These are phyloP conservation scores for Vespertilio murinus DNA, from an alignment of 2,797 vertebrate genomes.

Conservation along the genomic window DNA sequence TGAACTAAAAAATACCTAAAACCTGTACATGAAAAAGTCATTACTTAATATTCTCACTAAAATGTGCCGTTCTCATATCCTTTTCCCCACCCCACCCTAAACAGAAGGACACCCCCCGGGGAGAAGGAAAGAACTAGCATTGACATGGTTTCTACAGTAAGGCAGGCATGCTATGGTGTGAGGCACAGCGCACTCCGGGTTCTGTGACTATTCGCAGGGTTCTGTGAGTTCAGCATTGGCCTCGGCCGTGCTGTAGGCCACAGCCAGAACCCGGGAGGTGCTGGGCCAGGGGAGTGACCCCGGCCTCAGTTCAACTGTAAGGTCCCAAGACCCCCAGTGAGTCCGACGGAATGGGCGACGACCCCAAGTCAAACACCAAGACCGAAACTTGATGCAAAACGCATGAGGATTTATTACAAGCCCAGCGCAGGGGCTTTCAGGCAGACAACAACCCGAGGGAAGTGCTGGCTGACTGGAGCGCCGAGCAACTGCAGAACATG, in stretches of 20 bases:
- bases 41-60: constrained; percentile 43
- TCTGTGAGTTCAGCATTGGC: not conserved
- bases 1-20: constrained; percentile 38
- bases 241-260: not conserved
- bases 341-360: too few species aligned
- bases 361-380: too few species aligned
- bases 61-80: constrained; percentile 46
- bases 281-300: not conserved
- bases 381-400: too few species aligned
- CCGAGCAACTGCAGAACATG: too few species aligned
- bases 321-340: too few species aligned
- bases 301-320: not conserved
- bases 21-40: constrained; percentile 13
- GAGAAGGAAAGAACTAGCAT: not conserved
- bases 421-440: too few species aligned
- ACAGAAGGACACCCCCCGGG: not conserved
- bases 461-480: too few species aligned
- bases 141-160: not conserved
- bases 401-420: too few species aligned
- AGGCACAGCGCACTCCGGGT: not conserved
- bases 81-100: not conserved
- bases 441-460: too few species aligned
- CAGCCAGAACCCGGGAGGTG: not conserved
- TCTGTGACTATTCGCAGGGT: not conserved
- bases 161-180: not conserved